Evolutionary conservation across 2,888 invertebrate genomes (phyloP), one percentile per base, ranked within the genome.

Genomic region (Cremastobaeus sp.): DNA sequence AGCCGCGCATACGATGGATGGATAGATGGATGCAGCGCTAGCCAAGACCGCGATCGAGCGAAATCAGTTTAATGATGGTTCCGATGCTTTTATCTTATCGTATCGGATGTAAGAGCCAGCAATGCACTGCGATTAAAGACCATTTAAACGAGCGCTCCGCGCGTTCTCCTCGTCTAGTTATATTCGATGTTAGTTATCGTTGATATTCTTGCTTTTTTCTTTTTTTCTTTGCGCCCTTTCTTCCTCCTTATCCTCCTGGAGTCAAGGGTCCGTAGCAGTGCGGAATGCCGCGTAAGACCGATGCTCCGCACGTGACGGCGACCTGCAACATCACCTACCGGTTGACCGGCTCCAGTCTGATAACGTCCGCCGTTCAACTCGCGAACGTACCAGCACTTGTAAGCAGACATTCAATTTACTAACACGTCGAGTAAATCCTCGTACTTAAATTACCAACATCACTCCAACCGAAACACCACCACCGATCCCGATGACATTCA

Each of bases 161-260:
- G 14, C 15, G 9, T n/a, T 20, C 35, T 9, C 21, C 50, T 17
- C 30, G 32, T n/a, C 9, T 30, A 25, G 1, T 45, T 15, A 4
- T 3, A 37, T 37, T 15, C 15, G 25, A 15, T 8, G 25, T 32
- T n/a, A 6, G 35, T 21, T 35, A 34, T 50, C 50, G 52, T 18
- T 8, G 35, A 21, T 37, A 11, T 43, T 45, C 20, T 32, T 9
- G 8, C 5, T 43, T 50, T 41, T 43, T 35, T 54, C 14, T 41
- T 52, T 11, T 11, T 45, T n/a, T 43, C 15, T 32, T 48, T 47
- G 45, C 47, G 54, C 18, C 41, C 57, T 39, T 50, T 57, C 50
- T 18, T 32, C 48, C 55, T 48, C 35, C 64, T 76, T 77, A 72
- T 77, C 76, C 78, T 78, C 77, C 79, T 77, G 78, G 76, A 78